Base-by-base conservation (phyloP, 2,113 vertebrate genomes). In the Athene noctua region DNA sequence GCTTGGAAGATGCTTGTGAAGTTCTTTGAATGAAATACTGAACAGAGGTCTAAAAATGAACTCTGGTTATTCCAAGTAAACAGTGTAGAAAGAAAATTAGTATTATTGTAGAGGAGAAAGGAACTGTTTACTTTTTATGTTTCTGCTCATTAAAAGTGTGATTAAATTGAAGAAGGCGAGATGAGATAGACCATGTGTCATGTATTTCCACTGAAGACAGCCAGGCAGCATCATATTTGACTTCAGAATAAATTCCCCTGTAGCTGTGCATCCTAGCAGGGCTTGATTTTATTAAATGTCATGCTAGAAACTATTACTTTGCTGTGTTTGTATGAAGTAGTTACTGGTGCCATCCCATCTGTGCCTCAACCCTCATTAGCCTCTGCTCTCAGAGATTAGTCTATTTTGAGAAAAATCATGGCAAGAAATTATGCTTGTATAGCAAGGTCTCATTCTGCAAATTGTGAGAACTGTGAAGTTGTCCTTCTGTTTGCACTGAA, bases 321-420 rank as follows among this genome's bases (percentile, higher is more conserved):
- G 47, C 83, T 75, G 23, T 42, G 68, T 65, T 91, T 72, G 40
- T 57, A 80, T 62, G 61, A 92, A 96, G 83, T 32, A 86, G 38
- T 75, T 96, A 71, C 72, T 63, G 47, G 75, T 92, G 73, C 88
- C 58, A 42, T 91, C 77, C 92, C 88, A 91, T 91, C 91, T 94
- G 94, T 79, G 80, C 81, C 84, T 95, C 68, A 78, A 34, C 84
- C 58, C 65, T 92, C 86, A 89, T 95, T 96, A 94, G 77, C 86
- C 92, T 88, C 61, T 95, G 73, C 77, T 87, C 71, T 94, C 46
- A 27, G 72, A 89, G 78, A 95, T 91, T 72, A 82, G 85, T 89
- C 77, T 91, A 27, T 95, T 96, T 94, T 70, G 62, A 68, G 86
- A 62, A 91, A 79, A 94, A 89, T 29, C 36, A 40, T 12, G 49